Percentiles rank a stretch among this genome's conserved stretches.
phyloP scores from a whole-genome alignment of 2,888 invertebrate species.

The Drosophila flavopinicola region DNA sequence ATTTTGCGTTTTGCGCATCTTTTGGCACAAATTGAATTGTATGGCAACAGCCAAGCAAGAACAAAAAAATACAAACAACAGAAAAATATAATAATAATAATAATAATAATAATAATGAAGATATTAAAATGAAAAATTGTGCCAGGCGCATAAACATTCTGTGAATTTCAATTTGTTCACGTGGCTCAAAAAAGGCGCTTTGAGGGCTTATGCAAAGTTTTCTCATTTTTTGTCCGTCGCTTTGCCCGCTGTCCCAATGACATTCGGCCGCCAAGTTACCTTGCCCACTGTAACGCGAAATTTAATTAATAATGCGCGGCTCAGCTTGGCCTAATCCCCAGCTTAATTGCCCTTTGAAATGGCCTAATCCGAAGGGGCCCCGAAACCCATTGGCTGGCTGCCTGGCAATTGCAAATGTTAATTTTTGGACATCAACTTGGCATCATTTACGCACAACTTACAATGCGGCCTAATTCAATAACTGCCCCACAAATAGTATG shows the following conservation, averaged over 20 bases:
- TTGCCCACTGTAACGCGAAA: slow-evolving; percentile 34
- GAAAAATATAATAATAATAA: background rate
- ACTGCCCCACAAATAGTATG: slow-evolving; percentile 2
- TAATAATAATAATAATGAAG: slow-evolving; percentile 41
- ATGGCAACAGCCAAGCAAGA: slow-evolving; percentile 8
- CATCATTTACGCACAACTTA: slow-evolving; percentile 13
- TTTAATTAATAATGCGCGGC: slow-evolving; percentile 56
- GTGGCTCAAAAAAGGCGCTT: slow-evolving; percentile 47
- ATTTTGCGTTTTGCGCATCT: slow-evolving; percentile 54
- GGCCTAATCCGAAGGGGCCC: too few species aligned
- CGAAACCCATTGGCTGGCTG: background rate
- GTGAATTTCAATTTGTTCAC: slow-evolving; percentile 73
- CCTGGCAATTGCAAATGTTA: slow-evolving; percentile 15
- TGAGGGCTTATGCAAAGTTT: slow-evolving; percentile 42
- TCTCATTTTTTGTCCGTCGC: background rate
- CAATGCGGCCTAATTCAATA: background rate
- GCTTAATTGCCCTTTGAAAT: slow-evolving; percentile 17
- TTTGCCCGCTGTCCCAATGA: slow-evolving; percentile 8
- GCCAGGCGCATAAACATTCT: slow-evolving; percentile 56
- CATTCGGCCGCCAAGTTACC: background rate
- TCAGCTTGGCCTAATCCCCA: slow-evolving; percentile 1
- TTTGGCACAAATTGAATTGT: slow-evolving; percentile 66
- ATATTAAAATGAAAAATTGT: slow-evolving; percentile 49
- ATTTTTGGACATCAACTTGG: slow-evolving; percentile 24
- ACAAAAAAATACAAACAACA: background rate